These are phyloP conservation scores for Enteromius afrohamiltoni DNA, from an alignment of 2,797 vertebrate species.

Conservation along the genomic window DNA sequence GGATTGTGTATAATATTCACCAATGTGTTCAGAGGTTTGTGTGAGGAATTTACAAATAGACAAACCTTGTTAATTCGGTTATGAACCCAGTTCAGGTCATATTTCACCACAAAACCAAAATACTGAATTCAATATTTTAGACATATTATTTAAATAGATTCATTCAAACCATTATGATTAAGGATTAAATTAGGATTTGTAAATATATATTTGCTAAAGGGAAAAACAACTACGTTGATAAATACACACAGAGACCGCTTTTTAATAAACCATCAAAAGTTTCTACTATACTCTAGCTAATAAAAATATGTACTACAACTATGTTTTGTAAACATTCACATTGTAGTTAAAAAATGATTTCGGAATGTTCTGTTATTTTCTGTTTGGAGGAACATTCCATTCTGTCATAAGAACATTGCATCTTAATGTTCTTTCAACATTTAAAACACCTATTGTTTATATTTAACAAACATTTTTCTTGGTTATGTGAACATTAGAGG, in stretches of 20 bases:
- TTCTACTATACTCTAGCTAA: too few species aligned
- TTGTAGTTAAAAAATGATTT: too few species aligned
- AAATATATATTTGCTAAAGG: not conserved
- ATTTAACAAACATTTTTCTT: not conserved
- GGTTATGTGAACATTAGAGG: too few species aligned
- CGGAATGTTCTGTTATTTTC: not conserved
- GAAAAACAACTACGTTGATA: too few species aligned
- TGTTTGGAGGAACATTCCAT: not conserved
- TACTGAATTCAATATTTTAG: not conserved
- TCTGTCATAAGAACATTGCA: not conserved
- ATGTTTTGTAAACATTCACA: not conserved
- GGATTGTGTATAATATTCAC: not conserved
- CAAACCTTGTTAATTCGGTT: not conserved
- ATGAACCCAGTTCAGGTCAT: not conserved
- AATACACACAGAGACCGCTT: not conserved
- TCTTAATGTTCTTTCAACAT: not conserved
- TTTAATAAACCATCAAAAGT: not conserved
- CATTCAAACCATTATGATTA: not conserved
- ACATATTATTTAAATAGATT: not conserved
- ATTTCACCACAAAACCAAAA: constrained; percentile 2
- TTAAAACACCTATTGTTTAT: not conserved
- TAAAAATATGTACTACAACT: not conserved
- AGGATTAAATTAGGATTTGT: not conserved
- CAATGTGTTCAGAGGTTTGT: not conserved
- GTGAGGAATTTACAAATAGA: not conserved